Conservation (phyloP, 2,113 vertebrate genomes). For the Gadus chalcogrammus region DNA sequence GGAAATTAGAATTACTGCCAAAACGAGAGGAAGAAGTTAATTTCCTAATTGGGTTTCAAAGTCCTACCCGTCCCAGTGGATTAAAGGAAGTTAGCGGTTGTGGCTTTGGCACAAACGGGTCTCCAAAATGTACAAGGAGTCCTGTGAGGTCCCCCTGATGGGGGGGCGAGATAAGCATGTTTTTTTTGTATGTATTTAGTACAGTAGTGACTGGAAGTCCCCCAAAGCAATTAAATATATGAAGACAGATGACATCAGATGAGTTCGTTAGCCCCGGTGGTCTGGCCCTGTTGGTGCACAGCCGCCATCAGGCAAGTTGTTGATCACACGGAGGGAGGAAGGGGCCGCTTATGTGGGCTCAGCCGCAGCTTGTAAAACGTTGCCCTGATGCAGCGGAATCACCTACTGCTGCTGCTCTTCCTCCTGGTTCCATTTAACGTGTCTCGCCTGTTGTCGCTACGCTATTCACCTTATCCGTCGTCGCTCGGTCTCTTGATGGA, state of each 20-base stretch:
- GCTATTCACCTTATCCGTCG: slow-evolving; percentile 18
- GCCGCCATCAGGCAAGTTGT: slow-evolving; percentile 37
- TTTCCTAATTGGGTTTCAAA: slow-evolving; percentile 65
- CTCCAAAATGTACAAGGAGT: slow-evolving; percentile 27
- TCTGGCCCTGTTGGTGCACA: slow-evolving; percentile 27
- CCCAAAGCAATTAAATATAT: slow-evolving; percentile 45
- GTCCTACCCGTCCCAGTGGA: slow-evolving; percentile 40
- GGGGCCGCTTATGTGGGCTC: slow-evolving; percentile 41
- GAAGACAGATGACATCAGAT: slow-evolving; percentile 47
- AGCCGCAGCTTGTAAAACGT: slow-evolving; percentile 52
- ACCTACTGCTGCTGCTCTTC: slow-evolving; percentile 30
- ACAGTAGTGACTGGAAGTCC: slow-evolving; percentile 11
- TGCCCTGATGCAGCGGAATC: slow-evolving; percentile 33
- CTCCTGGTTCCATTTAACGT: slow-evolving; percentile 39
- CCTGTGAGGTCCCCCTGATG: slow-evolving; percentile 55
- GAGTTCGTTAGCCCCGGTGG: slow-evolving; percentile 34
- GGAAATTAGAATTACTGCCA: slow-evolving; percentile 51
- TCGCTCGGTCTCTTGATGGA: not conserved
- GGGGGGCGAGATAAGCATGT: slow-evolving; percentile 39
- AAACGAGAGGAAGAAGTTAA: slow-evolving; percentile 51
- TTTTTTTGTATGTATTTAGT: slow-evolving; percentile 19
- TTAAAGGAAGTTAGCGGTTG: slow-evolving; percentile 60
- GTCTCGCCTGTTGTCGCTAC: slow-evolving; percentile 23
- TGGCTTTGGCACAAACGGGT: slow-evolving; percentile 41
- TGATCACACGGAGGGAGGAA: slow-evolving; percentile 38